phyloP scores from a whole-genome alignment of 2,888 invertebrate genomes.

The Trichogramma evanescens region DNA sequence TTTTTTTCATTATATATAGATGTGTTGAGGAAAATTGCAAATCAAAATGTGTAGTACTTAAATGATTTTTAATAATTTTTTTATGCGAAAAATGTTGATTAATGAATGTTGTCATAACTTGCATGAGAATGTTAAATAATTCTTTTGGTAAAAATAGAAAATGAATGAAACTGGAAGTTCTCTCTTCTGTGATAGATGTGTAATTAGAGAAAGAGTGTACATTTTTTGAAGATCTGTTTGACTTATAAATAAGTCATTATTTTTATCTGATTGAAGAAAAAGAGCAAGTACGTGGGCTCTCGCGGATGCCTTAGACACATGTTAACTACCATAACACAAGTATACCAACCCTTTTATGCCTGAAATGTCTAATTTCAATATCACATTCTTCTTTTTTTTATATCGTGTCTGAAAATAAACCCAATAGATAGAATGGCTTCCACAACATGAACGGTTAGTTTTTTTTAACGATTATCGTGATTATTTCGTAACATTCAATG shows the following conservation, averaged over 20 bases:
- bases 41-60: too few species aligned
- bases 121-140: too few species aligned
- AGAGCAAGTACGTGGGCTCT: constrained; percentile 17
- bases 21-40: too few species aligned
- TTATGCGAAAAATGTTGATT: too few species aligned
- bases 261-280: constrained; percentile 1
- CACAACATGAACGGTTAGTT: background rate
- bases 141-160: background rate
- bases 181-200: constrained; percentile 22
- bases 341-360: constrained; percentile 7
- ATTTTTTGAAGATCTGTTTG: constrained; percentile 14
- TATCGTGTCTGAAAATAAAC: background rate
- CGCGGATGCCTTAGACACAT: constrained; percentile 21
- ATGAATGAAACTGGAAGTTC: background rate
- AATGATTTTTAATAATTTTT: too few species aligned
- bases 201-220: constrained; percentile 14
- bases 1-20: too few species aligned
- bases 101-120: too few species aligned
- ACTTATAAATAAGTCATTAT: constrained; percentile 12
- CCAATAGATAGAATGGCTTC: background rate
- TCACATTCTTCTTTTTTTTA: background rate
- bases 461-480: too few species aligned
- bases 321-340: too few species aligned
- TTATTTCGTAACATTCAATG: too few species aligned
- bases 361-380: background rate